A percentile compares a stretch with the other conserved stretches of the same genome.
Evolutionary conservation across 1,140 invertebrate species (phyloP).

Genomic region (Nephotettix cincticeps): DNA sequence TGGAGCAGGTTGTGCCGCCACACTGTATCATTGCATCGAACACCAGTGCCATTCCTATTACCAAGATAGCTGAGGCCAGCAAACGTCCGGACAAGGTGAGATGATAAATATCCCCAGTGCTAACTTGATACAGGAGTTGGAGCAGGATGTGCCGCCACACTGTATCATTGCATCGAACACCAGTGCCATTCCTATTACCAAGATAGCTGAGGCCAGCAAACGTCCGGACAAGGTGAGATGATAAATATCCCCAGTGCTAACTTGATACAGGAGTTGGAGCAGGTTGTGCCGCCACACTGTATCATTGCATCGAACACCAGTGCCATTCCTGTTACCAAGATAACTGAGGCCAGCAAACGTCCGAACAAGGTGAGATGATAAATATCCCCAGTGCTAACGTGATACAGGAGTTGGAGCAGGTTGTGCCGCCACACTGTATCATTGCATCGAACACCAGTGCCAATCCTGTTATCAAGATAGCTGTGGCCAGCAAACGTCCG

Average conservation of each 20-base stretch:
- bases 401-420: conserved; percentile 91
- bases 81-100: conserved; percentile 90
- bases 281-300: conserved; percentile 83
- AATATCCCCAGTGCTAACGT: too few species aligned
- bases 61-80: conserved; percentile 90
- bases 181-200: conserved; percentile 93
- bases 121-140: conserved; percentile 96
- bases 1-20: conserved; percentile 82
- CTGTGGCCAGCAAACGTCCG: conserved; percentile 85
- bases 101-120: too few species aligned
- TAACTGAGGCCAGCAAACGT: conserved; percentile 86
- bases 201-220: conserved; percentile 90
- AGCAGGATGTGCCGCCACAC: conserved; percentile 80
- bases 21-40: conserved; percentile 97
- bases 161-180: conserved; percentile 98
- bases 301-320: conserved; percentile 98
- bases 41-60: conserved; percentile 96
- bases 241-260: too few species aligned
- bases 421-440: conserved; percentile 86
- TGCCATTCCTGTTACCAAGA: conserved; percentile 94
- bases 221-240: conserved; percentile 88
- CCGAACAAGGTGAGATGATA: conserved; percentile 84
- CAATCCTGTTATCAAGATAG: conserved; percentile 94
- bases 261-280: conserved; percentile 95
- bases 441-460: conserved; percentile 98